Evolutionary conservation across 1,140 invertebrate species (phyloP).

Genomic region (Hesperophylax magnus): DNA sequence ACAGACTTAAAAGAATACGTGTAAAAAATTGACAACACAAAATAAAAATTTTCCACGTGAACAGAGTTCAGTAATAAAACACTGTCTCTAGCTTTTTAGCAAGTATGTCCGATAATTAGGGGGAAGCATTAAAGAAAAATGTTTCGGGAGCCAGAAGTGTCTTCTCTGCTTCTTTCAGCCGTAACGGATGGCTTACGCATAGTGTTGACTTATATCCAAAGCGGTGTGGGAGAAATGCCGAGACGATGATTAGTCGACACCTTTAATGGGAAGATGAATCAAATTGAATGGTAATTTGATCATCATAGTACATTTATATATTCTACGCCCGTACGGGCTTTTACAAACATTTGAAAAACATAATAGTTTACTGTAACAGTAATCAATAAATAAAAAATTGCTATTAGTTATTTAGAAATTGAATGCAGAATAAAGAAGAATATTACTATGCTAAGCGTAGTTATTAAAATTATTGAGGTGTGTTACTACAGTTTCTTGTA

Average conservation of each 20-base stretch:
- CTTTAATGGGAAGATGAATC: not conserved
- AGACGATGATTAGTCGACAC: constrained; percentile 1
- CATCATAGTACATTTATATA: too few species aligned
- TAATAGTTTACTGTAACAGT: too few species aligned
- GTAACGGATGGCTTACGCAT: not conserved
- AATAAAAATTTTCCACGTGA: not conserved
- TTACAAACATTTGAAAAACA: too few species aligned
- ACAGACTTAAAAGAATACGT: not conserved
- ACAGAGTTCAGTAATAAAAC: constrained; percentile 6
- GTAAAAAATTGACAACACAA: not conserved
- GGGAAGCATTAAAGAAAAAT: not conserved
- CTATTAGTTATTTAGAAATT: too few species aligned
- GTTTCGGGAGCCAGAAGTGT: not conserved
- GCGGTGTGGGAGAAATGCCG: not conserved
- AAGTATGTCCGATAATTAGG: constrained; percentile 3
- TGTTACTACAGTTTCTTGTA: too few species aligned
- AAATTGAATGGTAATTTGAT: not conserved
- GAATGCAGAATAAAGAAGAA: too few species aligned
- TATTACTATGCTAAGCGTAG: too few species aligned
- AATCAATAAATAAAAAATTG: too few species aligned
- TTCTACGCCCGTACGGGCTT: too few species aligned
- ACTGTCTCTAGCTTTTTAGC: constrained; percentile 7
- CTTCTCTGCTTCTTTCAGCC: not conserved
- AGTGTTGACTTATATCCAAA: not conserved
- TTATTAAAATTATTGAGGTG: too few species aligned